Evolutionary conservation across 1,140 invertebrate genomes (phyloP), one percentile per base, ranked within the genome.

Genomic region (Heliconius melpomene): DNA sequence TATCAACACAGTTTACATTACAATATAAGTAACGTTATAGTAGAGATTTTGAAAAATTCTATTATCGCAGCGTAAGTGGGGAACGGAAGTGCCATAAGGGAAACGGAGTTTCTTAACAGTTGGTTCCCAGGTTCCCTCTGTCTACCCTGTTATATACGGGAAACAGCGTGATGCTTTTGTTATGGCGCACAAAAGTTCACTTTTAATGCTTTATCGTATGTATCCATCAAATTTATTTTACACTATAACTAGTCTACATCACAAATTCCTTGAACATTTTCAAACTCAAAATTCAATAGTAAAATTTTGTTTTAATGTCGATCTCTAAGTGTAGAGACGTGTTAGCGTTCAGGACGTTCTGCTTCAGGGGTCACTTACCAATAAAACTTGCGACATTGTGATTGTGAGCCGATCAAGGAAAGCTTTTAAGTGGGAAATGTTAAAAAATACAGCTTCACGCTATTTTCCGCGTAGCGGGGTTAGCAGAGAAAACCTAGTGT

Each of bases 381-480:
- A n/a, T 66, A 52, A 52, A 52, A 16, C 20, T 66, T 66, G 57
- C 57, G 57, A 60, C 57, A 11, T 26, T 60, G 60, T 66, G 26
- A 26, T 66, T 66, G 23, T 66, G 60, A 29, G 9, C 11, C 26
- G 60, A 66, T 66, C n/a, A 29, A 29, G 26, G 6, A 66, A 66
- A 66, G 60, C 60, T 66, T 66, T 66, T 66, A 66, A 66, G 26
- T 26, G 60, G 26, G 60, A 66, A 66, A 66, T 66, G 60, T 66
- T 26, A 66, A 66, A 26, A 23, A n/a, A n/a, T n/a, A 23, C 50
- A 20, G 18, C 18, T 6, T 18, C 50, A 20, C 7, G 18, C 50
- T 20, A 18, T 52, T 52, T 52, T 16, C 50, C 50, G 18, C 50
- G 6, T 0, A 18, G 18, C 7, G 13, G 13, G 13, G 13, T 46